These are phyloP conservation scores for Helogale parvula DNA, from an alignment of 2,113 vertebrate species.

Conservation along the genomic window DNA sequence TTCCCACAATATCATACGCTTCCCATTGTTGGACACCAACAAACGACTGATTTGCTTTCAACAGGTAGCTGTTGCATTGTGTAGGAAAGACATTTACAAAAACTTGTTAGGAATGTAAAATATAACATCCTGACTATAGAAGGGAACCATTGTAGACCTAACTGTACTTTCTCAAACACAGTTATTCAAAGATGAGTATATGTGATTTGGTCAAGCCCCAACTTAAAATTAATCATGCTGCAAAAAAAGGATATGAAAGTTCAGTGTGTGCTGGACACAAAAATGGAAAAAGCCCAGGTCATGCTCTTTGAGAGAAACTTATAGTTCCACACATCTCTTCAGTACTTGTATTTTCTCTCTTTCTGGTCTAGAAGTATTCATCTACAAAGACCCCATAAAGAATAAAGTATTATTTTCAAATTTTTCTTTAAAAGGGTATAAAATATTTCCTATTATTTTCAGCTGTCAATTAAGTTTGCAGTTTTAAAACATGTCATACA, in stretches of 20 bases:
- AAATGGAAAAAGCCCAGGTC: neutral
- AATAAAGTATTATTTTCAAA: neutral
- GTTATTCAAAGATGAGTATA: neutral
- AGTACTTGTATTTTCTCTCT: neutral
- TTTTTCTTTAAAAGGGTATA: neutral
- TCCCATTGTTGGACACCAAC: neutral
- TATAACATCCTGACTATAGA: neutral
- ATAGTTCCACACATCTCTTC: neutral
- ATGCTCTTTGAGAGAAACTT: neutral
- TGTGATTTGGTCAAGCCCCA: neutral
- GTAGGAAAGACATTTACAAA: neutral
- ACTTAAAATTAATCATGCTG: neutral
- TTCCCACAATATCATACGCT: neutral
- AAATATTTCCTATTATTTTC: constrained; percentile 1
- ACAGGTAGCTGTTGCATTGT: neutral
- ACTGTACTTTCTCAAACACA: neutral
- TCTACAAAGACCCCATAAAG: neutral
- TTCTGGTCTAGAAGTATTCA: neutral
- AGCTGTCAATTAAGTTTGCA: neutral
- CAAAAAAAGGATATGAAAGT: neutral
- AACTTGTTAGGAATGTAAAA: neutral
- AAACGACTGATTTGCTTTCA: neutral
- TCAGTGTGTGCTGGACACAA: neutral
- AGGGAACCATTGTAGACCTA: neutral
- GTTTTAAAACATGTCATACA: neutral